A percentile compares a stretch with the other conserved stretches of the same genome.
phyloP scores from a whole-genome alignment of 2,888 invertebrate species.

The Liodrosophila aerea region DNA sequence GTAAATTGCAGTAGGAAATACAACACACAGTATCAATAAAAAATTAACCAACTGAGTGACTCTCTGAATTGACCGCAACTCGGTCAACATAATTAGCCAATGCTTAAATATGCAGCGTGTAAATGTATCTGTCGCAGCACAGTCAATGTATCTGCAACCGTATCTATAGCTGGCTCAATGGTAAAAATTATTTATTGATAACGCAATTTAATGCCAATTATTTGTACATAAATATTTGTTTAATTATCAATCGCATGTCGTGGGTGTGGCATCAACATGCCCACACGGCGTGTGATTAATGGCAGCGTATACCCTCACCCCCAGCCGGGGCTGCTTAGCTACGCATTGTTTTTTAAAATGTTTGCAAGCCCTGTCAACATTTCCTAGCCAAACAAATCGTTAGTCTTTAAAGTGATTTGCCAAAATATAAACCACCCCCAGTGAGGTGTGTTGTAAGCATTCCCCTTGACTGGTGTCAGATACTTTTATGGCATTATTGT shows the following conservation, averaged over 20 bases:
- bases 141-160: slow-evolving; percentile 2
- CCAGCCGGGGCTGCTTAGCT: neutral
- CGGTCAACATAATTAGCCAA: slow-evolving; percentile 68
- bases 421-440: neutral
- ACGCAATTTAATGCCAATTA: slow-evolving; percentile 80
- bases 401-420: slow-evolving; percentile 33
- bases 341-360: slow-evolving; percentile 51
- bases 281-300: slow-evolving; percentile 53
- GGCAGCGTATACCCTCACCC: slow-evolving; percentile 5
- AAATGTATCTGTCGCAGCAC: slow-evolving; percentile 3
- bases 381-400: slow-evolving; percentile 53
- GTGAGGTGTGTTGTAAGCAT: slow-evolving; percentile 13
- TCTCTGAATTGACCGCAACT: slow-evolving; percentile 44
- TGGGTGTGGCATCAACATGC: slow-evolving; percentile 35
- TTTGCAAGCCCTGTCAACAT: slow-evolving; percentile 53
- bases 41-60: slow-evolving; percentile 16
- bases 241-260: slow-evolving; percentile 71
- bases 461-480: slow-evolving; percentile 42
- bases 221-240: slow-evolving; percentile 77
- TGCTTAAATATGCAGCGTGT: slow-evolving; percentile 39
- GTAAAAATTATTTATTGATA: slow-evolving; percentile 79
- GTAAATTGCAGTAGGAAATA: slow-evolving; percentile 23
- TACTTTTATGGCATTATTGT: slow-evolving; percentile 76
- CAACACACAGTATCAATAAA: slow-evolving; percentile 27
- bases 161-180: slow-evolving; percentile 28